Conservation (phyloP, 1,140 invertebrate species). For the Chionoecetes opilio region DNA sequence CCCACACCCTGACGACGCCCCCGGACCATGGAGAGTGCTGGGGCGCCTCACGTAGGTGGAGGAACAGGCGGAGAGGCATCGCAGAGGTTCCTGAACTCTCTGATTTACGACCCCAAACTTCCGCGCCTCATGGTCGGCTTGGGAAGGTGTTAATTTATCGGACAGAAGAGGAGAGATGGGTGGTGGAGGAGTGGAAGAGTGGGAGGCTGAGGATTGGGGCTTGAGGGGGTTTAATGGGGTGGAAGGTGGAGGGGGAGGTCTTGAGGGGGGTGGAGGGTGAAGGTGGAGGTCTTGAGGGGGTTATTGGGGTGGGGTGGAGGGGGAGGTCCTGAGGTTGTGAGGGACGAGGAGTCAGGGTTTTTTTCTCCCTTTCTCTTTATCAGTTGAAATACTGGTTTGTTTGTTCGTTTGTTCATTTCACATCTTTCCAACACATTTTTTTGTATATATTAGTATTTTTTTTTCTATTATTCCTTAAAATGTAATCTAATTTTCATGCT, state of each 20-base stretch:
- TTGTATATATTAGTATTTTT: too few species aligned
- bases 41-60: too few species aligned
- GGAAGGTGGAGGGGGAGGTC: background rate
- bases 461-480: too few species aligned
- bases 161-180: background rate
- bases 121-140: slow-evolving; percentile 2
- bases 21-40: too few species aligned
- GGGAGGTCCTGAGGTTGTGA: background rate
- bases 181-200: background rate
- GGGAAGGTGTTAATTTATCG: slow-evolving; percentile 29
- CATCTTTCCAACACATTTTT: too few species aligned
- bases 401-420: background rate
- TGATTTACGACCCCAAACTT: slow-evolving; percentile 29
- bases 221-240: too few species aligned
- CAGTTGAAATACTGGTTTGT: background rate
- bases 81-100: background rate
- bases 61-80: background rate
- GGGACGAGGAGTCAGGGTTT: background rate
- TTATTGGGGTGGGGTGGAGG: background rate
- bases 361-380: background rate
- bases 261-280: background rate
- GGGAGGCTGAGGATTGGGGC: too few species aligned
- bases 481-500: too few species aligned
- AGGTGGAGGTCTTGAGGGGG: background rate
- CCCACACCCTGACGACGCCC: too few species aligned